Base-by-base conservation (phyloP, 2,888 invertebrate genomes). In the Melinaea menophilus region DNA sequence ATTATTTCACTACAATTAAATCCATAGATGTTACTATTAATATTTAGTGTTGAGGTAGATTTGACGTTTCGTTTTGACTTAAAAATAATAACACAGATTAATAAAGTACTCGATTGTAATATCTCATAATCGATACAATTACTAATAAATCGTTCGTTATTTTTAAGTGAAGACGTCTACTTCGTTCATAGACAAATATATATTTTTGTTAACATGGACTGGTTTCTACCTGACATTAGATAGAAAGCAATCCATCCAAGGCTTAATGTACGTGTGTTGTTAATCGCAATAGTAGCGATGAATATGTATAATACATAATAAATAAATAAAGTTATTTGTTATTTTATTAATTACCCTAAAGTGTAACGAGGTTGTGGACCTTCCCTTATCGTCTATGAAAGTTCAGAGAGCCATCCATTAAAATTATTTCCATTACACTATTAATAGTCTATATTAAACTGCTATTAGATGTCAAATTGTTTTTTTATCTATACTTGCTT, bases 181-280 rank as follows among this genome's bases (percentile, higher is more conserved):
- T 56, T 65, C 56, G 56, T 34, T 59, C 57, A 56, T 64, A 66
- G 61, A 66, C 45, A 69, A 63, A 64, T 62, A 77, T 86, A 84
- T 87, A 86, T 87, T 86, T 87, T 87, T 88, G 82, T 86, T 85
- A 85, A 83, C 75, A 77, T 79, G 75, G 75, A 78, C 71, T 82
- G 75, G 78, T 78, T 77, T 75, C 72, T 75, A 75, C 71, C 66
- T 72, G 65, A 66, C 59, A 56, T 64, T 48, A 64, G 69, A 72
- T 74, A 72, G 72, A 73, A 71, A 73, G 71, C 71, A 71, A 66
- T 75, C 71, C 71, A 72, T 73, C 65, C 65, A 73, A 80, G 72
- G 85, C 85, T 86, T 86, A 76, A 79, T 82, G 79, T 81, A 81
- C 76, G 77, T 82, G 82, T 81, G 83, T 84, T 86, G 86, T 86